Evolutionary conservation across 2,113 vertebrate genomes (phyloP).

Genomic region (Pao palembangensis): DNA sequence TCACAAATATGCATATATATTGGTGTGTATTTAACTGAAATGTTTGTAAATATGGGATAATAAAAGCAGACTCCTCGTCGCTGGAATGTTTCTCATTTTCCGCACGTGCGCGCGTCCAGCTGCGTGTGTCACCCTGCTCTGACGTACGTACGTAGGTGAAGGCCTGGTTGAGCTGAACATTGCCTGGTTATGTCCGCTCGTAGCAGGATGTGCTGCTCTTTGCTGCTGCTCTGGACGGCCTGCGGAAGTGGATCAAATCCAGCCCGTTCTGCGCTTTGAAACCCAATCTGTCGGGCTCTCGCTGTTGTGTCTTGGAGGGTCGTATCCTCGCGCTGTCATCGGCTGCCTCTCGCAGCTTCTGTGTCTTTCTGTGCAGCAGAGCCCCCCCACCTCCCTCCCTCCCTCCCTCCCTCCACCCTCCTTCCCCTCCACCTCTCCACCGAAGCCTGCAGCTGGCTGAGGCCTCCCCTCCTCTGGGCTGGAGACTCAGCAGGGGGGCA

Average conservation of each 20-base stretch:
- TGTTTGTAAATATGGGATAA: too few species aligned
- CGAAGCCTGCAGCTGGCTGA: constrained; percentile 67
- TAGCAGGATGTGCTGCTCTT: too few species aligned
- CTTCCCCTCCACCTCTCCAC: constrained; percentile 42
- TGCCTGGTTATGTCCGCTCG: too few species aligned
- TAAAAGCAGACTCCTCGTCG: too few species aligned
- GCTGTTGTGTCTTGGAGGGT: constrained; percentile 73
- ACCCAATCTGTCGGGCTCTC: constrained; percentile 61
- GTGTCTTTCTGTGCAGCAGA: constrained; percentile 32
- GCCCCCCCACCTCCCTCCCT: neutral
- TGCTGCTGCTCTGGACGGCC: neutral
- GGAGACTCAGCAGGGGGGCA: constrained; percentile 56
- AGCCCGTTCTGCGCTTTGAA: constrained; percentile 64
- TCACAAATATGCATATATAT: too few species aligned
- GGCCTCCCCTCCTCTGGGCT: constrained; percentile 62
- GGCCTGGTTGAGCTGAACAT: too few species aligned
- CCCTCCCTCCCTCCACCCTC: constrained; percentile 7
- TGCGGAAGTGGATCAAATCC: constrained; percentile 50
- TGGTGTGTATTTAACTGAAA: too few species aligned
- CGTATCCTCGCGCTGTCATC: constrained; percentile 71
- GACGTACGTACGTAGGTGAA: too few species aligned
- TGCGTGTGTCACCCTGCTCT: too few species aligned
- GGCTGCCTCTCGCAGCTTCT: constrained; percentile 49
- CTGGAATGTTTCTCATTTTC: too few species aligned
- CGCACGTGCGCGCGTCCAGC: too few species aligned